Base-by-base conservation (phyloP, 2,888 invertebrate genomes). In the Diarsia brunnea region DNA sequence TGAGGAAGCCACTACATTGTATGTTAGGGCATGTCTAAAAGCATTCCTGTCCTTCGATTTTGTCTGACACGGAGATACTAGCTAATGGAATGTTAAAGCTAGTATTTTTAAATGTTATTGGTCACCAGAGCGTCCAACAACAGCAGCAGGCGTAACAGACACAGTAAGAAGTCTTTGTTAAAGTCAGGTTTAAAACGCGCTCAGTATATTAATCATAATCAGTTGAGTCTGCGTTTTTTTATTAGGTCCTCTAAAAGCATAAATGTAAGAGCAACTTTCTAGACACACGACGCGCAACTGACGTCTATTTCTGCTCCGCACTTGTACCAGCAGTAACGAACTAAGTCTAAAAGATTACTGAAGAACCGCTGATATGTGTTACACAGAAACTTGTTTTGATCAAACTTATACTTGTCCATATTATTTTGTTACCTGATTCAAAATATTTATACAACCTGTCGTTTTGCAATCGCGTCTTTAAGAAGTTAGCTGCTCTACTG, bases 61-160 rank as follows among this genome's bases (percentile, higher is more conserved):
- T 24, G 14, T 27, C 11, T 19, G 31, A 45, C 61, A 58, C 31
- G 55, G 81, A 81, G 45, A 45, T 1, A 27, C 1, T n/a, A 67
- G n/a, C 5, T 21, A 75, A 75, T 75, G 78, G 81, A 78, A 55
- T 43, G n/a, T 31, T 58, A 47, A 45, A 11, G 7, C 21, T n/a
- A 19, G n/a, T 12, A 31, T 31, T 21, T 64, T 19, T 60, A 4
- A 27, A 67, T 16, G 4, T 11, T 27, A 16, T 31, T 27, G 16
- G 11, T 16, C 0, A n/a, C n/a, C n/a, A n/a, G n/a, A n/a, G n/a
- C n/a, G n/a, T n/a, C n/a, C n/a, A n/a, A n/a, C n/a, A n/a, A n/a
- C n/a, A n/a, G n/a, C n/a, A n/a, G n/a, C n/a, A n/a, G n/a, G n/a
- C n/a, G n/a, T n/a, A n/a, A n/a, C n/a, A n/a, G n/a, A n/a, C n/a